Evolutionary conservation across 2,888 invertebrate genomes (phyloP), one percentile per base, ranked within the genome.

Genomic region (Chamaedrilus cognettii): DNA sequence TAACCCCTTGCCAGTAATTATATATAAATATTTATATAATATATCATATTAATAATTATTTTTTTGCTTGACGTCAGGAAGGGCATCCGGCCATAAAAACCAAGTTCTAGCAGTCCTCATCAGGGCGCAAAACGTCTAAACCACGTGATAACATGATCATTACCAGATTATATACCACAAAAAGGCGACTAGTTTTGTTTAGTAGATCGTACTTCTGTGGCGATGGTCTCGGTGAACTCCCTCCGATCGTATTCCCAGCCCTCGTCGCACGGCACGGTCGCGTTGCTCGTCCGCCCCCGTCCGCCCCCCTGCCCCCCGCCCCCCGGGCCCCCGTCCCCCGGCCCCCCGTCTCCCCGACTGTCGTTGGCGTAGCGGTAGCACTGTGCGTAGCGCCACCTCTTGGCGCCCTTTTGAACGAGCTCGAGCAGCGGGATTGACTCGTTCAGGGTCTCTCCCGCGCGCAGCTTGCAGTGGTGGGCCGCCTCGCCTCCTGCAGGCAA

Each of bases 241-340:
- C 64, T 66, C 26, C 64, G 56, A 23, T 59, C 68, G 56, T 72
- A 72, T 32, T 62, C 65, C 72, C 72, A 72, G 19, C 72, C 72
- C 3, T 65, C 15, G n/a, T 61, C 61, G 50, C 72, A 72, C 4
- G 63, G 51, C 55, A 42, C 57, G 11, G 72, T 72, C 26, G 35
- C 23, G 55, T 70, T 70, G 28, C 56, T 57, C n/a, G n/a, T 23
- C 30, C 28, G n/a, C 28, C 42, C 42, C 19, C 11, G 11, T 15
- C 19, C 11, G 11, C 42, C 42, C 42, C 11, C 11, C 11, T 42
- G 11, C 11, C 11, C 19, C 42, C 42, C 19, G 19, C 19, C 42
- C 11, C 11, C 11, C 19, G 11, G 11, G 55, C 15, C 26, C 11
- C 5, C 15, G 26, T 52, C 26, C 7, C 55, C 55, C 26, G 23